phyloP scores from a whole-genome alignment of 2,888 invertebrate species.

The Drosophila mulleri region DNA sequence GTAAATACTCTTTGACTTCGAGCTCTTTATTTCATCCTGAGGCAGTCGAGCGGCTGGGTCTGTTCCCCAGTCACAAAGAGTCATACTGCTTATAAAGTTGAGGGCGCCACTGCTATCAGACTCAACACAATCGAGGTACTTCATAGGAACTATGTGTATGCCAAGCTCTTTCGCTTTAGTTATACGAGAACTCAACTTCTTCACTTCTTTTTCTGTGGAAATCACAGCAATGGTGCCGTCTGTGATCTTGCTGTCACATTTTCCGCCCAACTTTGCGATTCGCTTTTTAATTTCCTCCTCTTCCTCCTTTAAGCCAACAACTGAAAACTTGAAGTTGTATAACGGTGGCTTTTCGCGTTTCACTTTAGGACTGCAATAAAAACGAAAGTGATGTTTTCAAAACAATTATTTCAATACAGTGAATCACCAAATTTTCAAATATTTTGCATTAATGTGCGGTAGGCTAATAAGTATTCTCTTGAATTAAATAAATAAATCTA shows the following conservation, averaged over 20 bases:
- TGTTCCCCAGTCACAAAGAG: slow-evolving; percentile 93
- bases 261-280: slow-evolving; percentile 92
- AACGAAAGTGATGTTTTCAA: neutral
- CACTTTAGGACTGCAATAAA: slow-evolving; percentile 87
- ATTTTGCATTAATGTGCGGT: neutral
- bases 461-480: too few species aligned
- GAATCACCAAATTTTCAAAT: neutral
- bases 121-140: slow-evolving; percentile 90
- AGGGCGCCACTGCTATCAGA: slow-evolving; percentile 87
- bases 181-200: slow-evolving; percentile 89
- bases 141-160: slow-evolving; percentile 92
- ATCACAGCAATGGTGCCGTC: slow-evolving; percentile 91
- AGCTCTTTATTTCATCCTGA: slow-evolving; percentile 87
- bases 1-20: slow-evolving; percentile 88
- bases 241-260: slow-evolving; percentile 88
- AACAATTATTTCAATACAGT: neutral
- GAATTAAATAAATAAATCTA: too few species aligned
- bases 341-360: slow-evolving; percentile 89
- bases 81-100: slow-evolving; percentile 89
- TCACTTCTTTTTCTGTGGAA: slow-evolving; percentile 89
- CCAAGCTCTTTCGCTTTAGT: slow-evolving; percentile 88
- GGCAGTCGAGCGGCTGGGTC: slow-evolving; percentile 86
- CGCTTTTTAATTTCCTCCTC: slow-evolving; percentile 89
- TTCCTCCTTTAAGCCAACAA: slow-evolving; percentile 87
- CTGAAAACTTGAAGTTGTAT: slow-evolving; percentile 91